phyloP scores from a whole-genome alignment of 2,797 vertebrate genomes.

The Manis crassicaudata region DNA sequence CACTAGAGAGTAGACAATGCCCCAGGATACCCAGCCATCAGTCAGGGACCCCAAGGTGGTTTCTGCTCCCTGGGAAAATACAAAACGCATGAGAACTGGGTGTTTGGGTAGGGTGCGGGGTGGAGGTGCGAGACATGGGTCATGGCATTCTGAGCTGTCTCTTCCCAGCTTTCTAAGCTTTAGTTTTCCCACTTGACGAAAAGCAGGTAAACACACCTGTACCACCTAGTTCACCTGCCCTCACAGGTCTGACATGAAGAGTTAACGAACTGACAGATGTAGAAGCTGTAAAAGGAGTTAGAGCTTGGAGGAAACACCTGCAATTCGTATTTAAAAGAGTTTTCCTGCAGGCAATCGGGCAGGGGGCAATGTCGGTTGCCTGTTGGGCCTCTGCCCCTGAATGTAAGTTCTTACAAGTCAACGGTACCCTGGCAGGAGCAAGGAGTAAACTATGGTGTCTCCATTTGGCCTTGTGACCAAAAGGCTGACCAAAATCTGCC shows the following conservation, averaged over 20 bases:
- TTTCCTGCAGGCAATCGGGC: neutral
- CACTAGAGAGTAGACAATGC: neutral
- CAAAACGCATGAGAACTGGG: neutral
- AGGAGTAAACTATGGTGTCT: no score
- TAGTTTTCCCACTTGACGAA: neutral
- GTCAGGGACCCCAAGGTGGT: neutral
- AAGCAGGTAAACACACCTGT: neutral
- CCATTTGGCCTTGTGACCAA: neutral
- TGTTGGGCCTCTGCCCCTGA: neutral
- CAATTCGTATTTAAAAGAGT: conserved; percentile 26
- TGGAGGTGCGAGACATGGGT: neutral
- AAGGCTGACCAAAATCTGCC: neutral
- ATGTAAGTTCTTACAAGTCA: neutral
- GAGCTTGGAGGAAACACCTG: neutral
- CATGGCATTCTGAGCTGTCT: neutral
- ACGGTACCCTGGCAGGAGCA: neutral
- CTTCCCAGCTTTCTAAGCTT: neutral
- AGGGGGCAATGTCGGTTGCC: neutral
- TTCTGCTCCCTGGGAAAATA: neutral
- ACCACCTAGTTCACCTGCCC: neutral
- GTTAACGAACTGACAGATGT: conserved; percentile 7
- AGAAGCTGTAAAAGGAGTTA: neutral
- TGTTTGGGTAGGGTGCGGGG: neutral
- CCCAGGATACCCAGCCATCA: neutral
- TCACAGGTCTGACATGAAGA: conserved; percentile 13